Percentiles rank a stretch among this genome's conserved stretches.
Evolutionary conservation across 2,888 invertebrate species (phyloP).

Genomic region (Stegophylla sp.): DNA sequence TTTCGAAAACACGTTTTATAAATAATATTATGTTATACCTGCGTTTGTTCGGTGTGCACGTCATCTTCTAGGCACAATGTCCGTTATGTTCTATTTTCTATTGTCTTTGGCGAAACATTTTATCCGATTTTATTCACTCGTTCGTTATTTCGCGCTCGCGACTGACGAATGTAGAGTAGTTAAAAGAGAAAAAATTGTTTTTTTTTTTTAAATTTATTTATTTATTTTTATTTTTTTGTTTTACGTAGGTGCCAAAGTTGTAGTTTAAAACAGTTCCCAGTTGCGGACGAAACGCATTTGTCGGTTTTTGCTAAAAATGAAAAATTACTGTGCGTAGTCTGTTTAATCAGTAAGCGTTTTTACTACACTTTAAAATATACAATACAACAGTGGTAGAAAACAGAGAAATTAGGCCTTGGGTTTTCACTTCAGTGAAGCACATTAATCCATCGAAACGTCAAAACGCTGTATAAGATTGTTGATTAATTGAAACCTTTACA

Average conservation of each 20-base stretch:
- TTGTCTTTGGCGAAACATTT: background rate
- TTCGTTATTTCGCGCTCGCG: too few species aligned
- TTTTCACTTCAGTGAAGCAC: constrained; percentile 36
- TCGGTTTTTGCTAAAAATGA: constrained; percentile 44
- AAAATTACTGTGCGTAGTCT: constrained; percentile 39
- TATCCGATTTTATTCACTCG: too few species aligned
- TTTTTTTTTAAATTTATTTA: too few species aligned
- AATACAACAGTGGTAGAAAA: background rate
- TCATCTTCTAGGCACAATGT: background rate
- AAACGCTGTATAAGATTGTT: constrained; percentile 52
- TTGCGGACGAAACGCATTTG: constrained; percentile 43
- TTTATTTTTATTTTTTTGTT: too few species aligned
- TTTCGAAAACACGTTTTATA: too few species aligned
- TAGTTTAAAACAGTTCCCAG: constrained; percentile 14
- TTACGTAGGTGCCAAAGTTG: background rate
- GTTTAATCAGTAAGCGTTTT: constrained; percentile 47
- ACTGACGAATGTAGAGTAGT: too few species aligned
- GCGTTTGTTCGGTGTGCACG: background rate
- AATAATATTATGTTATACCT: background rate
- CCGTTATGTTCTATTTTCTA: background rate
- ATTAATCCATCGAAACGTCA: constrained; percentile 57
- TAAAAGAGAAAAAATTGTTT: background rate
- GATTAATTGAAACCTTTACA: constrained; percentile 54
- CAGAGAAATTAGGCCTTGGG: constrained; percentile 22
- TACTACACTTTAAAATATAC: constrained; percentile 29